Evolutionary conservation across 2,888 invertebrate species (phyloP).

Genomic region (Agriopis aurantiaria): DNA sequence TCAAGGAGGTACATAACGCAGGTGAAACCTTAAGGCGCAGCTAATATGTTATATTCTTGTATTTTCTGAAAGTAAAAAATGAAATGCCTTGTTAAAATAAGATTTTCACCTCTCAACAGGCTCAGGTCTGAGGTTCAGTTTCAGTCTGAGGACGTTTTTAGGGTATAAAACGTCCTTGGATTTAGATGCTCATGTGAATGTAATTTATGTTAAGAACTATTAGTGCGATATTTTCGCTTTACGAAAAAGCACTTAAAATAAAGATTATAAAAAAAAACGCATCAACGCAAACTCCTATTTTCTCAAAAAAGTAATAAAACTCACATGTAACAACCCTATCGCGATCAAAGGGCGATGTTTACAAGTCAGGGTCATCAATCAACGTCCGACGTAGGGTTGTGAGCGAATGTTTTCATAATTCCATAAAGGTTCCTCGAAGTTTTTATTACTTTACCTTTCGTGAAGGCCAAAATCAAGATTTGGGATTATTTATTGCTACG

Average conservation of each 20-base stretch:
- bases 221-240: too few species aligned
- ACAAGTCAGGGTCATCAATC: slow-evolving; percentile 67
- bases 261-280: too few species aligned
- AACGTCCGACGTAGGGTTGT: slow-evolving; percentile 57
- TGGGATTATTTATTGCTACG: slow-evolving; percentile 41
- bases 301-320: slow-evolving; percentile 51
- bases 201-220: too few species aligned
- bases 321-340: slow-evolving; percentile 64
- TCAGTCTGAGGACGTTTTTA: too few species aligned
- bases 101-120: slow-evolving; percentile 29
- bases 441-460: slow-evolving; percentile 49
- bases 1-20: too few species aligned
- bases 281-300: slow-evolving; percentile 29
- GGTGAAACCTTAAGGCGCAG: too few species aligned
- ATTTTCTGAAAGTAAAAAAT: neutral
- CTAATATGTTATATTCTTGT: too few species aligned
- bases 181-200: too few species aligned
- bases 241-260: too few species aligned
- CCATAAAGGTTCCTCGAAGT: slow-evolving; percentile 49
- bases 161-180: too few species aligned
- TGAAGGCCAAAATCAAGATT: slow-evolving; percentile 41
- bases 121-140: too few species aligned
- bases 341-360: slow-evolving; percentile 64
- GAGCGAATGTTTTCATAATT: slow-evolving; percentile 57
- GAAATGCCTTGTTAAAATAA: neutral